Base-by-base conservation (phyloP, 1,140 invertebrate genomes). In the Magallana gigas region DNA sequence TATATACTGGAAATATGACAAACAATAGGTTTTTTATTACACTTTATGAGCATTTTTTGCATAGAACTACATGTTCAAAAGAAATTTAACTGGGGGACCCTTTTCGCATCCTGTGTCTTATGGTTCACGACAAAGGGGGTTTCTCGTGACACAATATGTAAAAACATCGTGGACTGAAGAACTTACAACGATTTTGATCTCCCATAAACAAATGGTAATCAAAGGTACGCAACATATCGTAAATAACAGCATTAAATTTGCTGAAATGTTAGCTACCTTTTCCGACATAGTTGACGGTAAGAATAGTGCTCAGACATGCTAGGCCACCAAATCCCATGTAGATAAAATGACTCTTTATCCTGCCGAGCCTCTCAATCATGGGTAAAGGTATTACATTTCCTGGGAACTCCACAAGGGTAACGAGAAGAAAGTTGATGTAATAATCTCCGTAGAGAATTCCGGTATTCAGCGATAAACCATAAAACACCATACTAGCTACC, bases 361-460 rank as follows among this genome's bases (percentile, higher is more conserved):
- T 87, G 1, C 92, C 92, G 6, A 91, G 56, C 36, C 88, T 85
- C 29, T 92, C 88, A 14, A 92, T 80, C 7, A 90, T 36, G 11
- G 97, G 94, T 14, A 91, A 23, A 2, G 97, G 94, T 90, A 97
- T 96, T 0, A 94, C 94, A 91, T 97, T 97, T 1, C 96, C 96
- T 0, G 97, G 97, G 86, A 97, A 95, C 94, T 98, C 97, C 4
- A 98, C 97, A 3, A 96, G 93, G 1, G 97, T 97, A n/a, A 81
- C 84, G 1, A 93, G 68, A 11, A 88, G 48, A 83, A 91, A 91
- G 88, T 93, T 93, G n/a, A 91, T 71, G 88, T 94, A 95, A 87
- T 93, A 83, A 88, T 90, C 85, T 36, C 93, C 88, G n/a, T 88
- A 89, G 14, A 93, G 87, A 58, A 90, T 90, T 14, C 90, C 91